These are phyloP conservation scores for Lethocerus indicus DNA, from an alignment of 1,140 invertebrate genomes.

Conservation along the genomic window DNA sequence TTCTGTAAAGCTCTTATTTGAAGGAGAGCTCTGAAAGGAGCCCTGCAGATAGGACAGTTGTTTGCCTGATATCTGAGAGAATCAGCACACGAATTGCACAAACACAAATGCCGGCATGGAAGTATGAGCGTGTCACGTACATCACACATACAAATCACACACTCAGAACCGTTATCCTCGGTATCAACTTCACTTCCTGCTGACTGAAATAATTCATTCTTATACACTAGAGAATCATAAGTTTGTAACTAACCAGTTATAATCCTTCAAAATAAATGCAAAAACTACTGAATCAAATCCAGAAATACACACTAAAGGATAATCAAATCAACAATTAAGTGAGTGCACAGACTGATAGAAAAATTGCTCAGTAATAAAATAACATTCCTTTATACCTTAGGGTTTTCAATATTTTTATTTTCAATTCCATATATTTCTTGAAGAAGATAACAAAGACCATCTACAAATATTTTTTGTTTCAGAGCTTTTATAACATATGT, in stretches of 20 bases:
- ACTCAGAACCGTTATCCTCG: slow-evolving; percentile 94
- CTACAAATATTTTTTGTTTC: slow-evolving; percentile 96
- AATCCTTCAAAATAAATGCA: too few species aligned
- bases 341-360: too few species aligned
- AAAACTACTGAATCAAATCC: too few species aligned
- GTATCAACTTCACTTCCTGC: slow-evolving; percentile 68
- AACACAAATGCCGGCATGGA: slow-evolving; percentile 92
- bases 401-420: slow-evolving; percentile 76
- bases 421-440: slow-evolving; percentile 99
- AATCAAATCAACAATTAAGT: too few species aligned
- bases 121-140: slow-evolving; percentile 92
- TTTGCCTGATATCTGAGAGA: slow-evolving; percentile 92
- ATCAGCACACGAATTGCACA: slow-evolving; percentile 95
- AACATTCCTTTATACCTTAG: too few species aligned
- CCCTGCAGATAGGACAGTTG: slow-evolving; percentile 96
- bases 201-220: slow-evolving; percentile 11
- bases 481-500: slow-evolving; percentile 84
- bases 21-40: slow-evolving; percentile 88
- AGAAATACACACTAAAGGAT: not conserved
- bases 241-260: too few species aligned
- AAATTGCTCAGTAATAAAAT: too few species aligned
- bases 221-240: not conserved
- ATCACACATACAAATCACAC: slow-evolving; percentile 99
- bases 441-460: slow-evolving; percentile 89
- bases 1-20: slow-evolving; percentile 91